Base-by-base conservation (phyloP, 2,888 invertebrate genomes). In the Choreutis nemorana region DNA sequence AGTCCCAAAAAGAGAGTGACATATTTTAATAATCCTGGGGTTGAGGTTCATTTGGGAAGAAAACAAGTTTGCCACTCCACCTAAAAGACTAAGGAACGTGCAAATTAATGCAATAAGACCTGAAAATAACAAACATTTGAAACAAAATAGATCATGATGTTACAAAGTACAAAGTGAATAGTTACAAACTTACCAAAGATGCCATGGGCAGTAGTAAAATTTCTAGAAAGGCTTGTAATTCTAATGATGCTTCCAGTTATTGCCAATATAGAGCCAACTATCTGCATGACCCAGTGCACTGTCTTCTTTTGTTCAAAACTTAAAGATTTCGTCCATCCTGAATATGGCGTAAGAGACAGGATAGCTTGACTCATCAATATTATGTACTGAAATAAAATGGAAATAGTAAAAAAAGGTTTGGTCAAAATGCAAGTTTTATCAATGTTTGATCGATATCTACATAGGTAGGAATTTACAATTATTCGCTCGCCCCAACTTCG, bases 291-390 rank as follows among this genome's bases (percentile, higher is more conserved):
- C 39, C 49, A 53, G 32, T 67, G 66, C 1, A 56, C 28, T 1
- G 37, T 30, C 28, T 37, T 59, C 37, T 62, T 64, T 1, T 58
- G 36, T 1, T 56, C 46, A 14, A 54, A 40, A 11, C 39, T 47
- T 4, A 67, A 41, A 2, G 42, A 37, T 14, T 40, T 38, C 0
- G 58, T 39, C 61, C 60, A 68, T 12, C 65, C 58, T 0, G 48
- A 43, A 24, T 56, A 37, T 1, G 57, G 53, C 20, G 49, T 66
- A 15, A 60, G 44, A 1, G 55, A 36, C 1, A 64, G 40, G 1
- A 68, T 32, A 0, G 61, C 61, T 50, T 64, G 60, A 12, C 53
- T 50, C 58, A 67, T 60, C 26, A 71, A 30, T 7, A 72, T 37
- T 1, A 61, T 37, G 24, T 70, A 70, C 71, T 72, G 55, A 23